Percentiles rank a stretch among this genome's conserved stretches.
phyloP scores from a whole-genome alignment of 1,140 invertebrate genomes.

The Polypedilum vanderplanki region DNA sequence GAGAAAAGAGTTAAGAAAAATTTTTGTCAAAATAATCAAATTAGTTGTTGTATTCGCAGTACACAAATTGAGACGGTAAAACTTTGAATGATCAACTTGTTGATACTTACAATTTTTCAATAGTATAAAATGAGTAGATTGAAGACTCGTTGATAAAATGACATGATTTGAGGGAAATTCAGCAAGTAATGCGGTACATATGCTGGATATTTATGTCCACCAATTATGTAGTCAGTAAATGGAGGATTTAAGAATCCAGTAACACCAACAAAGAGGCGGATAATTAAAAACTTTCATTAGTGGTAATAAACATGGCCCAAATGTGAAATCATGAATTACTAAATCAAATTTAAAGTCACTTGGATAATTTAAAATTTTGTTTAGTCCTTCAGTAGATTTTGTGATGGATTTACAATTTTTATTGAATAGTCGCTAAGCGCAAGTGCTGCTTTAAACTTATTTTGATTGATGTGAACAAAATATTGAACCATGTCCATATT shows the following conservation, averaged over 20 bases:
- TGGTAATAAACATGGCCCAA: conserved; percentile 16
- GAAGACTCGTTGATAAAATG: neutral
- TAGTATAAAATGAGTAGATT: conserved; percentile 15
- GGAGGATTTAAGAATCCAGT: neutral
- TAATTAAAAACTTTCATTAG: conserved; percentile 25
- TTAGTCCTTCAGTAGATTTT: neutral
- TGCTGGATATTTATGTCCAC: conserved; percentile 3
- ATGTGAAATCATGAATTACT: conserved; percentile 29
- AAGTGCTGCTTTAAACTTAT: neutral
- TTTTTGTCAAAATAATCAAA: too few species aligned
- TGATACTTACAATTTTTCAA: conserved; percentile 27
- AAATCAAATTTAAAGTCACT: conserved; percentile 28
- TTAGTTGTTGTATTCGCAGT: too few species aligned
- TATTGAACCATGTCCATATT: neutral
- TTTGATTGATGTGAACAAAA: neutral
- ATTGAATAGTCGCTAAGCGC: neutral
- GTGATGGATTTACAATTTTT: neutral
- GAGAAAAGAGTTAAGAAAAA: too few species aligned
- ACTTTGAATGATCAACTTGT: too few species aligned
- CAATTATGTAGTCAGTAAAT: neutral
- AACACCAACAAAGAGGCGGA: conserved; percentile 23
- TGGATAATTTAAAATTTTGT: conserved; percentile 29
- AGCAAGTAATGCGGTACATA: conserved; percentile 24
- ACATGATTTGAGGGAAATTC: neutral
- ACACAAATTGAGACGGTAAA: too few species aligned